A percentile compares a stretch with the other conserved stretches of the same genome.
Conservation (phyloP, 2,888 invertebrate species). For the Eupithecia exiguata region DNA sequence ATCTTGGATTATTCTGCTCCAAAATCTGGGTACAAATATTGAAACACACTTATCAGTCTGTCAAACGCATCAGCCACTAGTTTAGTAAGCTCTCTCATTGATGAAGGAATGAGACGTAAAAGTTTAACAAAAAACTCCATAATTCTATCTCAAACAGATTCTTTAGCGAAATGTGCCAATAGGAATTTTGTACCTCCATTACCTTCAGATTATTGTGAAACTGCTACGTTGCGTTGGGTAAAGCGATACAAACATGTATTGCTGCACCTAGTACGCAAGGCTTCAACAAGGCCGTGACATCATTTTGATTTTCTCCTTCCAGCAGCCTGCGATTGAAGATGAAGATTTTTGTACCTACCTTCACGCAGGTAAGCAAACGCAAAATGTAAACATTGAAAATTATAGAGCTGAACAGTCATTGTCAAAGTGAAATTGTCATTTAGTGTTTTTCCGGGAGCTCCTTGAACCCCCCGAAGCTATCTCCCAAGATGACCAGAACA, state of each 20-base stretch:
- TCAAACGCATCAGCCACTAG: constrained; percentile 68
- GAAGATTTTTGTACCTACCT: not conserved
- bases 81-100: constrained; percentile 69
- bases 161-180: constrained; percentile 23
- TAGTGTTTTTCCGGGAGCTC: too few relatives aligned
- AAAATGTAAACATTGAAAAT: not conserved
- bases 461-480: too few relatives aligned
- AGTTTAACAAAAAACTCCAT: constrained; percentile 73
- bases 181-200: constrained; percentile 42
- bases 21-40: constrained; percentile 78
- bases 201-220: constrained; percentile 50
- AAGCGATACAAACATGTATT: constrained; percentile 26
- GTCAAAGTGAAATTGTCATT: not conserved
- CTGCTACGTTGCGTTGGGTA: constrained; percentile 24
- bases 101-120: constrained; percentile 61
- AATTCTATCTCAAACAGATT: constrained; percentile 23
- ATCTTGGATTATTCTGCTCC: constrained; percentile 63
- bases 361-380: not conserved
- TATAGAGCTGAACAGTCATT: not conserved
- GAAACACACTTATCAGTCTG: constrained; percentile 66
- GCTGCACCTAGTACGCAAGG: constrained; percentile 23
- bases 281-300: constrained; percentile 34
- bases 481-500: too few relatives aligned
- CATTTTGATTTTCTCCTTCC: constrained; percentile 12
- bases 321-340: not conserved